Conservation (phyloP, 2,113 vertebrate species). For the Chunga burmeisteri region DNA sequence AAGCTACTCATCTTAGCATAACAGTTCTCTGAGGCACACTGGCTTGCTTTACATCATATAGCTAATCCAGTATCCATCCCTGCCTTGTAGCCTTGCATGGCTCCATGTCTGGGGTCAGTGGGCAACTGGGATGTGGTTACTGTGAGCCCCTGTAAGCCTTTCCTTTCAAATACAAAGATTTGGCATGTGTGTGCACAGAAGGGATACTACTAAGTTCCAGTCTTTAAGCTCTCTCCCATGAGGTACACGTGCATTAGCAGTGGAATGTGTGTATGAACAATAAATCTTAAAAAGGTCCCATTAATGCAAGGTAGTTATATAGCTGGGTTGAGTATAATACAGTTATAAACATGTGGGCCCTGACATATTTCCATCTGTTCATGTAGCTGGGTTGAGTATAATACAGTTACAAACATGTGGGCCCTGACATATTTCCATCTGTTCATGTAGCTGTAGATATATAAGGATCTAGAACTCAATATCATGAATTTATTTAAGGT, state of each 20-base stretch:
- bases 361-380: not conserved
- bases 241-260: not conserved
- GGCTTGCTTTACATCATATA: not conserved
- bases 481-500: not conserved
- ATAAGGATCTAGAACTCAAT: not conserved
- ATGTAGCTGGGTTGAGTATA: not conserved
- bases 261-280: not conserved
- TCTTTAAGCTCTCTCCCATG: not conserved
- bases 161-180: not conserved
- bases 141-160: not conserved
- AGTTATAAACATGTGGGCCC: not conserved
- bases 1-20: not conserved
- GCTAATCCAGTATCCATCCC: not conserved
- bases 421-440: not conserved
- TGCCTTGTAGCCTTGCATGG: not conserved
- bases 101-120: not conserved
- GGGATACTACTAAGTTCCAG: not conserved
- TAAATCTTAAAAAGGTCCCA: not conserved
- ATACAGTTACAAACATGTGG: not conserved
- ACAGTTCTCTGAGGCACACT: rapidly evolving
- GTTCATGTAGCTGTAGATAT: not conserved
- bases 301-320: not conserved
- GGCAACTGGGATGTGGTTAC: not conserved
- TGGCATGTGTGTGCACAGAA: rapidly evolving
- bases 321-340: not conserved